These are phyloP conservation scores for Peromyscus californicus DNA, from an alignment of 2,113 vertebrate genomes.

Conservation along the genomic window DNA sequence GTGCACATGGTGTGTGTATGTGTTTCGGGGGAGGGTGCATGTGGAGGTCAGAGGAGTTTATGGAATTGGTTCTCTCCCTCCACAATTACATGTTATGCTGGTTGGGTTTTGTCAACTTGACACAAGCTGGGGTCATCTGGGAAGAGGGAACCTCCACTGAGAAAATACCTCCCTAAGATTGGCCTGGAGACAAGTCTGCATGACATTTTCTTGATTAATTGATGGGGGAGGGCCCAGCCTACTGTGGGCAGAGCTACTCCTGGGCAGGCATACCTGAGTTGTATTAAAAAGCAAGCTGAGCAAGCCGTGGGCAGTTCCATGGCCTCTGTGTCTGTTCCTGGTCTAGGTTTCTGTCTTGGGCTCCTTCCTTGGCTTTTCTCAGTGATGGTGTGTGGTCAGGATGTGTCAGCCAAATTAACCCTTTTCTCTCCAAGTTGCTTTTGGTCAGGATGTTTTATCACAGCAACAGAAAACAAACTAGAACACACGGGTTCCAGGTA, in stretches of 20 bases:
- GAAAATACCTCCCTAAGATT: background rate
- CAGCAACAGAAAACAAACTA: background rate
- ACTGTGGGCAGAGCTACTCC: background rate
- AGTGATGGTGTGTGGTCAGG: background rate
- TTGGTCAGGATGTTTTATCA: background rate
- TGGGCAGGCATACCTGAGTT: background rate
- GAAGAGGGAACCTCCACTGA: background rate
- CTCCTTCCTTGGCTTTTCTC: background rate
- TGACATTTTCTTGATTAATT: background rate
- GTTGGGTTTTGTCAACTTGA: background rate
- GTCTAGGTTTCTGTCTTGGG: background rate
- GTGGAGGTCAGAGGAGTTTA: background rate
- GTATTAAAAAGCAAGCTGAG: background rate
- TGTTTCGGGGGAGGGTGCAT: background rate
- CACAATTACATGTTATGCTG: background rate
- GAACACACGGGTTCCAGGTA: background rate
- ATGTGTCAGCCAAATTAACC: background rate
- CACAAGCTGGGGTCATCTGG: background rate
- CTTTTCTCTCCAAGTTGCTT: background rate
- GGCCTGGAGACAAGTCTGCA: background rate
- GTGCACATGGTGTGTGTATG: background rate
- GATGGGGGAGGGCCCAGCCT: background rate
- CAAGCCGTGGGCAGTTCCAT: background rate
- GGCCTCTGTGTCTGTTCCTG: background rate
- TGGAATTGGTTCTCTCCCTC: background rate